Evolutionary conservation across 2,888 invertebrate species (phyloP).

Genomic region (Apomyelois bistriatella): DNA sequence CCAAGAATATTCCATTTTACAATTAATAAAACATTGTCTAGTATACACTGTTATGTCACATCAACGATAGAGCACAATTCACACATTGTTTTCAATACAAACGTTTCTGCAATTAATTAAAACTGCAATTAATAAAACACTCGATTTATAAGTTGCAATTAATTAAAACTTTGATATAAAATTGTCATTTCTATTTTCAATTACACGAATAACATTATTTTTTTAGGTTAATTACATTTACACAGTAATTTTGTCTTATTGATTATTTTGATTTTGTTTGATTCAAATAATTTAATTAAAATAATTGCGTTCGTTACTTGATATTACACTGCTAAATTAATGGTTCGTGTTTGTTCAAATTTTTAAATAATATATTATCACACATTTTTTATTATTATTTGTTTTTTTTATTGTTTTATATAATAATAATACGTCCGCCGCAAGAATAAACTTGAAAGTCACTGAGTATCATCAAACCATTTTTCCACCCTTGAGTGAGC

Average conservation of each 20-base stretch:
- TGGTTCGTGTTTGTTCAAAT: background rate
- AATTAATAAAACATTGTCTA: conserved; percentile 26
- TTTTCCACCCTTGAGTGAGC: conserved; percentile 54
- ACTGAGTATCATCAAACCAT: conserved; percentile 47
- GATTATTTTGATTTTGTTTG: too few relatives aligned
- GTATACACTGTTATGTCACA: conserved; percentile 36
- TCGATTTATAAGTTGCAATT: too few relatives aligned
- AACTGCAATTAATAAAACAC: background rate
- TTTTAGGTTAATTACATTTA: too few relatives aligned
- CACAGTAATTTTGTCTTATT: background rate
- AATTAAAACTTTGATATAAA: background rate
- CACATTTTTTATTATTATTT: background rate
- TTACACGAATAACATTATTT: too few relatives aligned
- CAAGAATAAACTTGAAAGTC: conserved; percentile 63
- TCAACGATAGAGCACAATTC: conserved; percentile 35
- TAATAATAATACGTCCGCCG: conserved; percentile 59
- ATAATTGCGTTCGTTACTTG: too few relatives aligned
- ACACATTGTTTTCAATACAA: conserved; percentile 31
- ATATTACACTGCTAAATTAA: background rate
- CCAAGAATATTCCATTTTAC: conserved; percentile 75
- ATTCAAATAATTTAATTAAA: too few relatives aligned
- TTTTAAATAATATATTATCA: background rate
- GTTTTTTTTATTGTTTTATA: conserved; percentile 28
- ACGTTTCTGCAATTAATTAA: conserved; percentile 1
- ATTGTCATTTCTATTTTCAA: background rate